Base-by-base conservation (phyloP, 2,797 vertebrate genomes). In the Pipistrellus pygmaeus region DNA sequence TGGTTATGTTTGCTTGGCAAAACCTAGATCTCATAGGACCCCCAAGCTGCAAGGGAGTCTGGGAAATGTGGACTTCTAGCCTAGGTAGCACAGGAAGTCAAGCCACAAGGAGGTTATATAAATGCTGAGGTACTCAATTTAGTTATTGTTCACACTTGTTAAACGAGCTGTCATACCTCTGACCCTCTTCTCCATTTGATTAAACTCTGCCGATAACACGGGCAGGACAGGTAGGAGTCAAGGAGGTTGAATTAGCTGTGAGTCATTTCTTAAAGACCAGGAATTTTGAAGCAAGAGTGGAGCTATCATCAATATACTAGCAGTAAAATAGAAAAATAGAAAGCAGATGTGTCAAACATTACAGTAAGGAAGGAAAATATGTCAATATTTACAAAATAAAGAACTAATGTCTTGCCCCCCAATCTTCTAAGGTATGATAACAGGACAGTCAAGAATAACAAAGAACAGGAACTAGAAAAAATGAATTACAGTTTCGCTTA, bases 361-460 rank as follows among this genome's bases (percentile, higher is more conserved):
- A 41, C 2, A 76, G 75, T 69, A 66, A 87, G 91, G 80, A 95
- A 95, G 66, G 83, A 92, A 91, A 83, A 83, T 51, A 76, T 88
- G 71, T 71, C 81, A 30, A 20, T 86, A 83, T 95, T 96, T 94
- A 94, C 84, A 84, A 93, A 95, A 94, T 84, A 90, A 60, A 93
- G 75, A 83, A 62, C 51, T 48, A 64, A 72, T 68, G 64, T 86
- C 76, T 78, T 88, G 62, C 13, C 38, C 17, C 73, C 46, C 91
- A 82, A 0, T 84, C 85, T 72, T 82, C 85, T 30, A 77, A 78
- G 83, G 20, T 85, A 44, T 57, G 81, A 69, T 44, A 78, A 15
- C 30, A 35, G 83, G 13, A 38, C 30, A 93, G 93, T 83, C 93
- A 96, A 96, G 86, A 95, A 95, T 78, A 93, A 96, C 93, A 95